Evolutionary conservation across 2,888 invertebrate genomes (phyloP), one percentile per base, ranked within the genome.

Genomic region (Aleiodes leptofemur): DNA sequence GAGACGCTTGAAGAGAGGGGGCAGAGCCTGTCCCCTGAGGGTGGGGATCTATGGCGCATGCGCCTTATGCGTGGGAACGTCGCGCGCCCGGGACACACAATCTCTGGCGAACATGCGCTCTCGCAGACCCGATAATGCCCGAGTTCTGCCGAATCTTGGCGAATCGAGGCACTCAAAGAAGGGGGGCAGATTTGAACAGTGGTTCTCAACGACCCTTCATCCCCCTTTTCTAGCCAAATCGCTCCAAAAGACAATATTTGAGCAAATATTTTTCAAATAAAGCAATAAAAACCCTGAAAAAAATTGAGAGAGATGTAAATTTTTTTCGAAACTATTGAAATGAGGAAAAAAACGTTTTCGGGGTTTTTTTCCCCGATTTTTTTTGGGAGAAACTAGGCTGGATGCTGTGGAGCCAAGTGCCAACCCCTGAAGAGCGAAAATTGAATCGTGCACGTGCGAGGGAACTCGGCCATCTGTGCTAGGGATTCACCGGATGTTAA

Each of bases 41-140:
- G 78, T 70, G 68, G 72, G 77, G 66, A 74, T 72, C 51, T 78
- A 78, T 76, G 79, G 85, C 86, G 86, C 86, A 86, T 85, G 87
- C 85, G 86, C 86, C 78, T 74, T 81, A 80, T 86, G 83, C 87
- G 88, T 87, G 88, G 87, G 88, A 88, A 88, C 87, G 86, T 86
- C 83, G 84, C 83, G 81, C 82, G 84, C 83, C 84, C 85, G 74
- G 80, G 79, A 81, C 80, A 81, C 80, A 81, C 80, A 81, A 79
- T 82, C 82, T 81, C 80, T 77, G 77, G 78, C 78, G 77, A 75
- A 81, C 64, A 74, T 74, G 38, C 69, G 69, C 56, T 79, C 72
- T 76, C 76, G 69, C 71, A 69, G 56, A 48, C n/a, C 77, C 86
- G 86, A 86, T 82, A 74, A 80, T 78, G 76, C 53, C 84, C 86